phyloP scores from a whole-genome alignment of 2,113 vertebrate species.

The Tetraodon nigroviridis region DNA sequence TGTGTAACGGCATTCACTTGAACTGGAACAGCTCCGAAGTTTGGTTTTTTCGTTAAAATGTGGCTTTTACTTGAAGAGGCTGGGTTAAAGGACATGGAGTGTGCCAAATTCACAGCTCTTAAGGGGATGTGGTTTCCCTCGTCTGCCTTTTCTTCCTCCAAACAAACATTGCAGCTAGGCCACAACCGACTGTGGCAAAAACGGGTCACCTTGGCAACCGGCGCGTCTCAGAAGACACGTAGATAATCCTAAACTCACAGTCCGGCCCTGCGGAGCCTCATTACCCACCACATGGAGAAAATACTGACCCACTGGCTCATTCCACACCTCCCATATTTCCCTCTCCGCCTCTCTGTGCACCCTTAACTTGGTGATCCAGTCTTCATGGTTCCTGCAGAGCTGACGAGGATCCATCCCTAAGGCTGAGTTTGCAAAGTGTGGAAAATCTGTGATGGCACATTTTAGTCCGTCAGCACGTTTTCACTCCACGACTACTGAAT shows the following conservation, averaged over 20 bases:
- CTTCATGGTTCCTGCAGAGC: background rate
- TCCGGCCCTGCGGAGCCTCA: conserved; percentile 57
- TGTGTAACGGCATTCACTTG: conserved; percentile 48
- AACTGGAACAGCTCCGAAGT: conserved; percentile 26
- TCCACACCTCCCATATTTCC: background rate
- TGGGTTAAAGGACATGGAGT: conserved; percentile 45
- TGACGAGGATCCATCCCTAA: background rate
- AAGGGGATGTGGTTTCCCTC: conserved; percentile 26
- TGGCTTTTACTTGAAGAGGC: conserved; percentile 48
- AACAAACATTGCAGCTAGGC: conserved; percentile 50
- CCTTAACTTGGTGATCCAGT: too few species aligned
- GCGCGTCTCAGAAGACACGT: conserved; percentile 57
- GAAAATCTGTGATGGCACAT: background rate
- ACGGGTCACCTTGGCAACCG: conserved; percentile 70
- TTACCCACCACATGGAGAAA: conserved; percentile 62
- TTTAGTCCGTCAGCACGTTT: background rate
- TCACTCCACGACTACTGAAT: conserved; percentile 12
- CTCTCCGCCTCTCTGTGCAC: background rate
- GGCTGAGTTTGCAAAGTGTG: too few species aligned
- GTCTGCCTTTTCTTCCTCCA: conserved; percentile 19
- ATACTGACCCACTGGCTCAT: conserved; percentile 52
- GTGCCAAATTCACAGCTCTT: conserved; percentile 66
- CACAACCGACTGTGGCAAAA: conserved; percentile 61
- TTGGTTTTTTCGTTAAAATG: background rate
- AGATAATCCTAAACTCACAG: conserved; percentile 74